Evolutionary conservation across 1,140 invertebrate genomes (phyloP).

Genomic region (Bombus balteatus): DNA sequence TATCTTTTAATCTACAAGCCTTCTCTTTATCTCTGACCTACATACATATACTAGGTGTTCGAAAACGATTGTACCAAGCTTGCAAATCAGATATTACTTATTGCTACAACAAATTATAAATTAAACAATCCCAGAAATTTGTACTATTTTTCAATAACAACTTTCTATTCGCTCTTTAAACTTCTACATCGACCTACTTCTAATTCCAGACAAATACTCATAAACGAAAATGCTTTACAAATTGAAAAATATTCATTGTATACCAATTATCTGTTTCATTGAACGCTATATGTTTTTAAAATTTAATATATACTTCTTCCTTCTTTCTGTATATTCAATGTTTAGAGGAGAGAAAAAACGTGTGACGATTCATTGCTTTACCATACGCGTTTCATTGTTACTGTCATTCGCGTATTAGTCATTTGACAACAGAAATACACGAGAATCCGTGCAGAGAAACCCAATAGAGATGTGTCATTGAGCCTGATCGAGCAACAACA

Average conservation of each 20-base stretch:
- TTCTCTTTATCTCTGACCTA: background rate
- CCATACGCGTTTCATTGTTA: background rate
- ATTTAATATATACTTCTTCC: background rate
- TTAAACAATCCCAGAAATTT: no score
- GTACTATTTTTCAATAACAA: no score
- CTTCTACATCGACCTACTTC: no score
- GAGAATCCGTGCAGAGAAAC: conserved; percentile 16
- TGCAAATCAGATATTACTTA: no score
- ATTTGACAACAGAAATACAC: conserved; percentile 9
- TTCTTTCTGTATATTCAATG: background rate
- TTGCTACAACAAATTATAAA: no score
- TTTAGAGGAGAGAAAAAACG: background rate
- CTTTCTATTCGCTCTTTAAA: no score
- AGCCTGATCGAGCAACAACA: background rate
- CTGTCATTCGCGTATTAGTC: background rate
- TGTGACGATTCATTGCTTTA: background rate
- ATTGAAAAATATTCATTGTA: background rate
- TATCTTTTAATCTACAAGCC: background rate
- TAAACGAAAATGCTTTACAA: no score
- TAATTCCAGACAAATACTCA: no score
- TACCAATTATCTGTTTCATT: background rate
- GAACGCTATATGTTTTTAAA: background rate
- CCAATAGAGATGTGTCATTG: conserved; percentile 22
- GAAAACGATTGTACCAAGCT: no score
- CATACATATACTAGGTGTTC: background rate